Base-by-base conservation (phyloP, 1,140 invertebrate genomes). In the Aricia agestis region DNA sequence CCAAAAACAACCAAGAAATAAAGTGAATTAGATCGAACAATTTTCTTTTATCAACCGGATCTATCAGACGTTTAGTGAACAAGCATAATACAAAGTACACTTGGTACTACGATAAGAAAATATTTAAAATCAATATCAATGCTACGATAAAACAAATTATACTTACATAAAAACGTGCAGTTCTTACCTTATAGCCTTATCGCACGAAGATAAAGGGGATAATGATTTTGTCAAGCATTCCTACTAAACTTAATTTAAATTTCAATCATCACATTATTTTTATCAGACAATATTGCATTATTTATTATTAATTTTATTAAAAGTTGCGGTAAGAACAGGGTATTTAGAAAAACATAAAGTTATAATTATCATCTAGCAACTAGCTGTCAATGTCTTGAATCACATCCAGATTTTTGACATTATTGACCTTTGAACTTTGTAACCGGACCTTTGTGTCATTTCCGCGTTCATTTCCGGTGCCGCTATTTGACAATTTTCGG, bases 131-230 rank as follows among this genome's bases (percentile, higher is more conserved):
- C 59, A 63, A 63, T 63, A 25, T 18, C 59, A 63, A 63, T 63
- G 59, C 10, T 18, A 63, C 11, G 59, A 63, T 63, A 63, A 63
- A 63, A 63, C 36, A 9, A 63, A 52, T 52, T 52, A 15, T 52
- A 52, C 45, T 52, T 52, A 52, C 45, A 52, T 52, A 52, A 52
- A 42, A 52, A 52, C 45, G 45, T 52, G 45, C 45, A 52, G 45
- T 63, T 11, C 59, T 63, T 63, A 63, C 59, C 59, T 63, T 13
- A 63, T 3, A 63, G 59, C 18, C 19, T 63, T 63, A 63, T 63
- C 59, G 13, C 10, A 52, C 45, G 9, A 52, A 52, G 45, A 52
- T 52, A 52, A 52, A 52, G 13, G 45, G 13, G 45, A 52, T 52
- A 52, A 52, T 13, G 45, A 9, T 52, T 13, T 15, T 52, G 10